phyloP scores from a whole-genome alignment of 2,888 invertebrate species.

The Gymnocheta viridis region DNA sequence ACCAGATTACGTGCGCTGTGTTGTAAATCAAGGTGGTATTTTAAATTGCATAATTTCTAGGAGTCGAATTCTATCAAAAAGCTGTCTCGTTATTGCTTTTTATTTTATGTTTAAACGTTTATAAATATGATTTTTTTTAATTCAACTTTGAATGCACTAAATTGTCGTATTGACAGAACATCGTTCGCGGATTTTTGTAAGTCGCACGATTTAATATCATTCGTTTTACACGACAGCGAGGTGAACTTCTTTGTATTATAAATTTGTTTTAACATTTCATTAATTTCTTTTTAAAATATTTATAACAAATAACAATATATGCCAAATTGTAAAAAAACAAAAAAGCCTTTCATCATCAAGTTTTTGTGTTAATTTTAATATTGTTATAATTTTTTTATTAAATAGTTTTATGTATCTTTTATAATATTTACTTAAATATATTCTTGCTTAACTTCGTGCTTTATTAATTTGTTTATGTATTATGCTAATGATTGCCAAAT shows the following conservation, averaged over 20 bases:
- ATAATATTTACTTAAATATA: conserved; percentile 23
- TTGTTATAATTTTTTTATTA: conserved; percentile 4
- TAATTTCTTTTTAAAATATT: background rate
- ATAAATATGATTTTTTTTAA: too few species aligned
- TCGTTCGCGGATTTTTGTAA: too few species aligned
- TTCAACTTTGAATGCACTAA: too few species aligned
- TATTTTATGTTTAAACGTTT: too few species aligned
- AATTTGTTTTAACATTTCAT: background rate
- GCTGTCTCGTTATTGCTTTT: too few species aligned
- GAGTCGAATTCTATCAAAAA: too few species aligned
- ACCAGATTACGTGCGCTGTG: too few species aligned
- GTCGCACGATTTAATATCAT: too few species aligned
- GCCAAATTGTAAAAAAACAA: background rate
- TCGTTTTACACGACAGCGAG: background rate
- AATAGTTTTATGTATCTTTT: conserved; percentile 8
- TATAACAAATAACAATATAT: conserved; percentile 31
- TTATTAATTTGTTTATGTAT: conserved; percentile 27
- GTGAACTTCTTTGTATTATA: too few species aligned
- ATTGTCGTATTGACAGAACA: too few species aligned
- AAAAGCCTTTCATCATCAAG: background rate
- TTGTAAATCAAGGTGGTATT: too few species aligned
- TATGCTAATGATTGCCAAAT: conserved; percentile 66
- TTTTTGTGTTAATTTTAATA: conserved; percentile 15
- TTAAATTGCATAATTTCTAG: too few species aligned
- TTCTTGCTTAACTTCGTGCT: conserved; percentile 12